Conservation (phyloP, 1,140 invertebrate species). For the Drosophila sucinea region DNA sequence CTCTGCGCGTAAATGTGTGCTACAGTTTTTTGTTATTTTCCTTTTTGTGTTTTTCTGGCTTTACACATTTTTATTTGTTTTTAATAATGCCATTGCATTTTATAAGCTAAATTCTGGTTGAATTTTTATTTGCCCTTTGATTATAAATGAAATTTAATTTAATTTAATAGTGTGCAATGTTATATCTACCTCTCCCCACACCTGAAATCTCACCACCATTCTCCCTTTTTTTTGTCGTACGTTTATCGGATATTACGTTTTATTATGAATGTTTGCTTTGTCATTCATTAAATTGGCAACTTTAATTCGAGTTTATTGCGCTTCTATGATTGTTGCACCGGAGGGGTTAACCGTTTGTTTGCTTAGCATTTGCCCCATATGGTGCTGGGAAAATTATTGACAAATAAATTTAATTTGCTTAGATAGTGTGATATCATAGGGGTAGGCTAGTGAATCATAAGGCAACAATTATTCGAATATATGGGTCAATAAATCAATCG, state of each 20-base stretch:
- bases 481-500: background rate
- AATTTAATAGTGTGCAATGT: slow-evolving; percentile 20
- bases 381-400: background rate
- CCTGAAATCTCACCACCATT: background rate
- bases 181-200: background rate
- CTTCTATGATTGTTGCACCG: slow-evolving; percentile 31
- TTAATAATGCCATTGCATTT: slow-evolving; percentile 62
- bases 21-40: slow-evolving; percentile 34
- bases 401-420: slow-evolving; percentile 21
- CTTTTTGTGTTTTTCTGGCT: slow-evolving; percentile 26
- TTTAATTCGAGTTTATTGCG: slow-evolving; percentile 40
- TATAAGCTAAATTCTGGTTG: slow-evolving; percentile 39
- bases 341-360: slow-evolving; percentile 25
- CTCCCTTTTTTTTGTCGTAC: slow-evolving; percentile 26
- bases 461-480: background rate
- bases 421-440: background rate
- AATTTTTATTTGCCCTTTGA: slow-evolving; percentile 48
- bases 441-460: slow-evolving; percentile 23
- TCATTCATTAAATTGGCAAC: slow-evolving; percentile 54
- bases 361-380: slow-evolving; percentile 11
- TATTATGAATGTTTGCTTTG: slow-evolving; percentile 48
- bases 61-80: slow-evolving; percentile 58
- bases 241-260: slow-evolving; percentile 35
- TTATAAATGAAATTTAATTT: slow-evolving; percentile 48
- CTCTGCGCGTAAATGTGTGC: slow-evolving; percentile 56